These are phyloP conservation scores for Chelon labrosus DNA, from an alignment of 2,797 vertebrate genomes.

Conservation along the genomic window DNA sequence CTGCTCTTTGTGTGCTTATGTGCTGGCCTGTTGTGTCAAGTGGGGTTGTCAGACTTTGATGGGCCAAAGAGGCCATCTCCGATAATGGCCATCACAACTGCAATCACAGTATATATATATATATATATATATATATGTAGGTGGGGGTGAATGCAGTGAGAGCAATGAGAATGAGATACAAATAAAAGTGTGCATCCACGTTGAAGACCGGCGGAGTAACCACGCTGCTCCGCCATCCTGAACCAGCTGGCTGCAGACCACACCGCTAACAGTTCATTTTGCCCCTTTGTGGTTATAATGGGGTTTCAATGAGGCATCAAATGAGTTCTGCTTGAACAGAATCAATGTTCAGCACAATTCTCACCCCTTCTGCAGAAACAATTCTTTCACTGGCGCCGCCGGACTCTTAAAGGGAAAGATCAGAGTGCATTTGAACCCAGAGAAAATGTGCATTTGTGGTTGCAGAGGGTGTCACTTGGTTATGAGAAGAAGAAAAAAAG, in stretches of 20 bases:
- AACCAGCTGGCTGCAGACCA: constrained; percentile 41
- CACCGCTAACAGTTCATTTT: constrained; percentile 69
- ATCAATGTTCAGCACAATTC: constrained; percentile 64
- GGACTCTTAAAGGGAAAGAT: constrained; percentile 21
- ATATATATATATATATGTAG: too few relatives aligned
- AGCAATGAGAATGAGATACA: constrained; percentile 47
- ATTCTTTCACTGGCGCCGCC: constrained; percentile 42
- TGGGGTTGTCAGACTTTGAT: constrained; percentile 44
- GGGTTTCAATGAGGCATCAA: constrained; percentile 81
- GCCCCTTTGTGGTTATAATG: constrained; percentile 70
- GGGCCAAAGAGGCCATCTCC: constrained; percentile 26
- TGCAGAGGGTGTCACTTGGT: not conserved
- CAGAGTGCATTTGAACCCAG: not conserved
- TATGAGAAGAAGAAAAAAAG: constrained; percentile 2
- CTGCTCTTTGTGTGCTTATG: constrained; percentile 46
- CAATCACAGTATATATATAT: constrained; percentile 27
- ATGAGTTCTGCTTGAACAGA: constrained; percentile 75
- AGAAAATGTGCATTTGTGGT: constrained; percentile 7
- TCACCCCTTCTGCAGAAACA: constrained; percentile 40
- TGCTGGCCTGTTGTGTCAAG: constrained; percentile 48
- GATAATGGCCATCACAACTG: constrained; percentile 31
- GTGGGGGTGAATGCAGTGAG: constrained; percentile 21
- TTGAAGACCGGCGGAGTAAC: constrained; percentile 15
- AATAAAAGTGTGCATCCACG: constrained; percentile 51
- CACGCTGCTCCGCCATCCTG: constrained; percentile 7